These are phyloP conservation scores for Drosophila arawakana DNA, from an alignment of 1,140 invertebrate species.

Conservation along the genomic window DNA sequence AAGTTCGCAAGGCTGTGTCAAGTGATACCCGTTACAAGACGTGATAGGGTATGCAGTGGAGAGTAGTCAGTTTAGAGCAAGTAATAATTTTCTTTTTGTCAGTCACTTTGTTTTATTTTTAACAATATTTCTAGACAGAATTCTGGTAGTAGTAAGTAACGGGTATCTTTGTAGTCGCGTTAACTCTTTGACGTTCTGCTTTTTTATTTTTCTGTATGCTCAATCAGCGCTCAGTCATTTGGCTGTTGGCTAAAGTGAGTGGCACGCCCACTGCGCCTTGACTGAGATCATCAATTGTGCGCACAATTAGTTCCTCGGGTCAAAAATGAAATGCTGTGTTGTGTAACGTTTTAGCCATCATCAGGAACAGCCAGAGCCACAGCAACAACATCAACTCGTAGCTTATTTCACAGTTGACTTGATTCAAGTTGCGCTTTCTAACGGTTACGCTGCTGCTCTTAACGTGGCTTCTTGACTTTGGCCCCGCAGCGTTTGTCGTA, in stretches of 20 bases:
- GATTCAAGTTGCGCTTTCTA: constrained; percentile 49
- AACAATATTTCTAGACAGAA: too few species aligned
- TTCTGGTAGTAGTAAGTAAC: too few species aligned
- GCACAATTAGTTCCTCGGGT: constrained; percentile 70
- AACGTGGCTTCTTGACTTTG: constrained; percentile 64
- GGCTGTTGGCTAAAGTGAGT: constrained; percentile 32
- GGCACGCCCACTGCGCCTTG: constrained; percentile 31
- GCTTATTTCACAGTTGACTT: constrained; percentile 76
- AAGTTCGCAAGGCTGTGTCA: not conserved
- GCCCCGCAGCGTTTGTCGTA: constrained; percentile 68
- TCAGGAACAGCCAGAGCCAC: constrained; percentile 14
- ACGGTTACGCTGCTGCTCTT: constrained; percentile 56
- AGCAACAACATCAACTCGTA: constrained; percentile 16
- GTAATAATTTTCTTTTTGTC: too few species aligned
- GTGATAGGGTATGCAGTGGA: too few species aligned
- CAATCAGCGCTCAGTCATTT: constrained; percentile 39
- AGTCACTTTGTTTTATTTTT: constrained; percentile 1
- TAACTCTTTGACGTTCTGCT: too few species aligned
- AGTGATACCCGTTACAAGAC: too few species aligned
- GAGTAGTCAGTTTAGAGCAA: too few species aligned
- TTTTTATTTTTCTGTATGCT: constrained; percentile 18
- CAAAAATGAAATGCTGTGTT: constrained; percentile 53
- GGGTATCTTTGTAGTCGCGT: too few species aligned
- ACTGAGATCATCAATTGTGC: constrained; percentile 65
- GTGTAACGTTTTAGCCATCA: constrained; percentile 51